Conservation (phyloP, 2,888 invertebrate genomes). For the Nomada fabriciana region DNA sequence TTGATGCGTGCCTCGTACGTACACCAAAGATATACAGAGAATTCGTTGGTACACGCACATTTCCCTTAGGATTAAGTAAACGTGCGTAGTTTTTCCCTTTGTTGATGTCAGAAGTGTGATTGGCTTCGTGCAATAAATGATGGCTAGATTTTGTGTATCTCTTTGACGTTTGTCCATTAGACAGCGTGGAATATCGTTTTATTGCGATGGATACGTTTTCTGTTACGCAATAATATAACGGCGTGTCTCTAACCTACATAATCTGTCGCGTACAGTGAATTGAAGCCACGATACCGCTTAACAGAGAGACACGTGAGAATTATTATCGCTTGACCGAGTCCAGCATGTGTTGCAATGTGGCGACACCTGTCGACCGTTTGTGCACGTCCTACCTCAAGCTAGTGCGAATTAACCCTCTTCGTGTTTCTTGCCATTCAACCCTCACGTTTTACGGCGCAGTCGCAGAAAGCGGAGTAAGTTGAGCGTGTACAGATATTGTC, state of each 20-base stretch:
- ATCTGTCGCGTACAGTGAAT: constrained; percentile 53
- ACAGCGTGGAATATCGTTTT: constrained; percentile 25
- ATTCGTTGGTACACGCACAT: constrained; percentile 6
- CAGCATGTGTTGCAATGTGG: constrained; percentile 75
- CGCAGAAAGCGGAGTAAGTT: neutral
- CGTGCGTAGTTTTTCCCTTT: neutral
- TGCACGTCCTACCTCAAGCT: constrained; percentile 73
- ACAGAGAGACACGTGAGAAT: constrained; percentile 72
- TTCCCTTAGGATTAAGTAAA: neutral
- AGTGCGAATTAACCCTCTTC: constrained; percentile 69
- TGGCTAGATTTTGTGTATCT: constrained; percentile 5
- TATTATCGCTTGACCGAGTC: constrained; percentile 72
- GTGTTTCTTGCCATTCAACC: constrained; percentile 58
- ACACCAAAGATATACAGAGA: constrained; percentile 20
- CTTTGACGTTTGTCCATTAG: constrained; percentile 44
- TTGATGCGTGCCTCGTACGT: constrained; percentile 56
- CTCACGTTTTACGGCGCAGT: constrained; percentile 19
- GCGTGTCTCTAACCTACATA: constrained; percentile 70
- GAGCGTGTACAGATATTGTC: neutral
- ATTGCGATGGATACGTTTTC: constrained; percentile 17
- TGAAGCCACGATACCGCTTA: constrained; percentile 67
- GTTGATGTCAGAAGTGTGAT: neutral
- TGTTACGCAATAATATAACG: constrained; percentile 68
- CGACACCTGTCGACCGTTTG: constrained; percentile 78
- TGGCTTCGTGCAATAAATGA: neutral